phyloP scores from a whole-genome alignment of 2,113 vertebrate species.

The Pithys albifrons region DNA sequence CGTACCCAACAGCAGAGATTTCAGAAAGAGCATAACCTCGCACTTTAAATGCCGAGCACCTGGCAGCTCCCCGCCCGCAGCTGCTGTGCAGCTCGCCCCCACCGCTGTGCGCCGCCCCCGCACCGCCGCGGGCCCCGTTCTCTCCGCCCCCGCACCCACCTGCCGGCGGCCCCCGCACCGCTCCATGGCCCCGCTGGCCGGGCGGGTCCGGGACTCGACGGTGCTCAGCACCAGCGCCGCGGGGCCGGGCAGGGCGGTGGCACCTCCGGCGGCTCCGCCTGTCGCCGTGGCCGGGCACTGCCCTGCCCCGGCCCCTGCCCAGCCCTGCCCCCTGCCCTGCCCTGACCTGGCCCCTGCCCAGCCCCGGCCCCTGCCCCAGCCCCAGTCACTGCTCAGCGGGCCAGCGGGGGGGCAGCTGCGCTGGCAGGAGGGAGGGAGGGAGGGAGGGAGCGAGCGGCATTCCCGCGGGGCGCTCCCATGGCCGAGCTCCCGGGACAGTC shows the following conservation, averaged over 20 bases:
- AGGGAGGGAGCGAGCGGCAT: not conserved
- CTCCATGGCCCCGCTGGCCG: not conserved
- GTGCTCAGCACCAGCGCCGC: no score
- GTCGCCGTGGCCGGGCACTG: no score
- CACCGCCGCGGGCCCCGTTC: no score
- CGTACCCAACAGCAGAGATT: not conserved
- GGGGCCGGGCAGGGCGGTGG: no score
- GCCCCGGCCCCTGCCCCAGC: no score
- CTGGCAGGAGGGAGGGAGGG: no score
- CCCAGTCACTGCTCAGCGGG: no score
- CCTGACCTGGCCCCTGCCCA: no score
- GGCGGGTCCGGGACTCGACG: not conserved
- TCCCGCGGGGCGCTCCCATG: not conserved
- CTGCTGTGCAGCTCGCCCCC: fast-evolving
- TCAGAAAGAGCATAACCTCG: fast-evolving
- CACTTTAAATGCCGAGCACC: fast-evolving
- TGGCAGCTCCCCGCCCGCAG: fast-evolving
- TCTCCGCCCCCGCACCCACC: not conserved
- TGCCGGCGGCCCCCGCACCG: not conserved
- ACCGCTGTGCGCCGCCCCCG: not conserved
- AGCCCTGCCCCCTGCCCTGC: no score
- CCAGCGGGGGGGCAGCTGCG: not conserved
- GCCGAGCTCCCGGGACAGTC: no score
- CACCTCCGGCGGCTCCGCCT: no score
- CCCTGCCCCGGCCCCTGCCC: no score